A percentile compares a stretch with the other conserved stretches of the same genome.
Conservation (phyloP, 2,113 vertebrate species). For the Madoqua kirkii region DNA sequence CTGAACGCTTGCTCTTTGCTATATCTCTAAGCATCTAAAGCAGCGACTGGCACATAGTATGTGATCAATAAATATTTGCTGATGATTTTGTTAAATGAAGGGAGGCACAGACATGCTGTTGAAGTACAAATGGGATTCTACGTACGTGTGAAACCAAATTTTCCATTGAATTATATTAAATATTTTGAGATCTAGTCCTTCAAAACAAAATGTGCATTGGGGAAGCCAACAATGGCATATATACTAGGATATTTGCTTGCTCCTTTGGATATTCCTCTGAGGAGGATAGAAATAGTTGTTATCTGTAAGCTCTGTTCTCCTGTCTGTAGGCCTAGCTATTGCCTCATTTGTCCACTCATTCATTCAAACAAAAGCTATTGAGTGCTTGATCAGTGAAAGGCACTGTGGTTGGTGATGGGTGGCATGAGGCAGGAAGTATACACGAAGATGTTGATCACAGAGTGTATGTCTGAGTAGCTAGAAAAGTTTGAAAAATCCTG, state of each 20-base stretch:
- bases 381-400: not conserved
- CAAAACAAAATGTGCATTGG: not conserved
- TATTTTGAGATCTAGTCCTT: not conserved
- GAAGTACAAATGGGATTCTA: constrained; percentile 26
- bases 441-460: not conserved
- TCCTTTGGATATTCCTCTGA: not conserved
- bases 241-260: not conserved
- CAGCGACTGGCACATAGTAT: not conserved
- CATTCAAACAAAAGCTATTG: not conserved
- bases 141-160: not conserved
- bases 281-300: not conserved
- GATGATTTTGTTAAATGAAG: not conserved
- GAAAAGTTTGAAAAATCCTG: not conserved
- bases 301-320: not conserved
- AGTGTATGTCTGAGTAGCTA: not conserved
- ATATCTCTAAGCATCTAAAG: not conserved
- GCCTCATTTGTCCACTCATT: not conserved
- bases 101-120: not conserved
- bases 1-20: not conserved
- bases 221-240: not conserved
- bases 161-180: not conserved
- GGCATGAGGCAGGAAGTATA: not conserved
- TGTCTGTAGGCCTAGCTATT: not conserved
- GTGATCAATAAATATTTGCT: not conserved
- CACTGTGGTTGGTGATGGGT: not conserved